Evolutionary conservation across 2,113 vertebrate species (phyloP).

Genomic region (Muscicapa adusta): DNA sequence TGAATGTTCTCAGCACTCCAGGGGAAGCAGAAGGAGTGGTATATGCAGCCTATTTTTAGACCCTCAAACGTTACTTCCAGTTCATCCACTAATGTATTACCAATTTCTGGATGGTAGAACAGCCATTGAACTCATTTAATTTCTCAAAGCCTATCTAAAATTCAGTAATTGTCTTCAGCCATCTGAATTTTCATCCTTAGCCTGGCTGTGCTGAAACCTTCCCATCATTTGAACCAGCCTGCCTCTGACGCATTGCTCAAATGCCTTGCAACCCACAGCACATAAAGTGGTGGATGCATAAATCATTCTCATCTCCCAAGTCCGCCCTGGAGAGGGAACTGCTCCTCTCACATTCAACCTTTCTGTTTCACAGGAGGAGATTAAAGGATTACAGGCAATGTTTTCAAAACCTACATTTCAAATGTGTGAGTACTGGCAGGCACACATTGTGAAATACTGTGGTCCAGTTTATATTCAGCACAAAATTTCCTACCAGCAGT

Average conservation of each 20-base stretch:
- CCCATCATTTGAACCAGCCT: neutral
- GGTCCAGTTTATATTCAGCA: neutral
- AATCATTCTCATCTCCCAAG: neutral
- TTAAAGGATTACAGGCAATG: neutral
- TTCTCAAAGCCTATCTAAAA: neutral
- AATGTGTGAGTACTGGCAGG: neutral
- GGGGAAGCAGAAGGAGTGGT: slow-evolving; percentile 26
- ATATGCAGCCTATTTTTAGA: slow-evolving; percentile 1
- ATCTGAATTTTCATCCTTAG: neutral
- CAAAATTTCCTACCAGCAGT: neutral
- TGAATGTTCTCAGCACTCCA: slow-evolving; percentile 9
- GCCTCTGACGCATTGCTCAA: fast-evolving
- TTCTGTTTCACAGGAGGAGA: neutral
- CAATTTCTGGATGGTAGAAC: neutral
- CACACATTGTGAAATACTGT: neutral
- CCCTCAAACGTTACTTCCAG: neutral
- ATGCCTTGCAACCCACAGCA: neutral
- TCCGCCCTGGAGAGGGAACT: neutral
- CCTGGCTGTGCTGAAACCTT: neutral
- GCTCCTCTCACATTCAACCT: neutral
- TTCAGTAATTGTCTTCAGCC: neutral
- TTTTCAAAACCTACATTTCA: neutral
- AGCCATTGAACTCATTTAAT: neutral
- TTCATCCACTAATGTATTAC: neutral
- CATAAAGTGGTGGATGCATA: neutral